phyloP scores from a whole-genome alignment of 2,888 invertebrate genomes.

The Trissonchulus latispiculum region DNA sequence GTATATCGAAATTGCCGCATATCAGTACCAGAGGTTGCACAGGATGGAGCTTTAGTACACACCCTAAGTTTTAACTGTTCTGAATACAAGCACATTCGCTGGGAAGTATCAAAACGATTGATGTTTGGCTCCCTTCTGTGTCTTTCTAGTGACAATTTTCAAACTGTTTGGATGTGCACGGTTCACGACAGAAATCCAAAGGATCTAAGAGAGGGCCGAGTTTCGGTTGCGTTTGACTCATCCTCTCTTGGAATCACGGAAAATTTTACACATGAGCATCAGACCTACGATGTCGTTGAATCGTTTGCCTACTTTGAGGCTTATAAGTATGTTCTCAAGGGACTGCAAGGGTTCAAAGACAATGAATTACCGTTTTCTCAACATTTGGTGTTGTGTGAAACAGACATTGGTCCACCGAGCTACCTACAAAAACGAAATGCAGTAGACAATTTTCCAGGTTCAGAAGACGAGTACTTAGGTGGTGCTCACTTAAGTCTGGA shows the following conservation, averaged over 20 bases:
- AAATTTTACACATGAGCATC: too few relatives aligned
- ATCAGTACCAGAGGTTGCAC: conserved; percentile 26
- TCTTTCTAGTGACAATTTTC: conserved; percentile 61
- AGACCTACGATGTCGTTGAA: too few relatives aligned
- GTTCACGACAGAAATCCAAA: conserved; percentile 55
- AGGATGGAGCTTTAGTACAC: conserved; percentile 28
- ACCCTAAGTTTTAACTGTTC: conserved; percentile 25
- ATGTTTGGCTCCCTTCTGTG: conserved; percentile 63
- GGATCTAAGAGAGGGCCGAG: conserved; percentile 50
- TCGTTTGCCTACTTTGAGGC: conserved; percentile 71
- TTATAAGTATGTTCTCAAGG: conserved; percentile 62
- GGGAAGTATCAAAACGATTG: conserved; percentile 54
- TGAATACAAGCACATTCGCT: conserved; percentile 31
- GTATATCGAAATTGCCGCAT: conserved; percentile 27
- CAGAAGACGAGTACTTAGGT: too few relatives aligned
- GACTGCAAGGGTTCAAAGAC: conserved; percentile 55
- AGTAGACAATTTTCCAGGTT: too few relatives aligned
- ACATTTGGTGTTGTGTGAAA: conserved; percentile 34
- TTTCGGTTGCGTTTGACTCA: conserved; percentile 12
- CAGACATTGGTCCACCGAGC: neutral
- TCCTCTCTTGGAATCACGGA: neutral
- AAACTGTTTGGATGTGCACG: conserved; percentile 57
- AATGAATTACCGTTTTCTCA: conserved; percentile 39
- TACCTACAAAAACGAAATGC: neutral
- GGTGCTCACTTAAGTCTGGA: neutral